These are phyloP conservation scores for Drosophila persimilis DNA, from an alignment of 1,140 invertebrate species.

Conservation along the genomic window DNA sequence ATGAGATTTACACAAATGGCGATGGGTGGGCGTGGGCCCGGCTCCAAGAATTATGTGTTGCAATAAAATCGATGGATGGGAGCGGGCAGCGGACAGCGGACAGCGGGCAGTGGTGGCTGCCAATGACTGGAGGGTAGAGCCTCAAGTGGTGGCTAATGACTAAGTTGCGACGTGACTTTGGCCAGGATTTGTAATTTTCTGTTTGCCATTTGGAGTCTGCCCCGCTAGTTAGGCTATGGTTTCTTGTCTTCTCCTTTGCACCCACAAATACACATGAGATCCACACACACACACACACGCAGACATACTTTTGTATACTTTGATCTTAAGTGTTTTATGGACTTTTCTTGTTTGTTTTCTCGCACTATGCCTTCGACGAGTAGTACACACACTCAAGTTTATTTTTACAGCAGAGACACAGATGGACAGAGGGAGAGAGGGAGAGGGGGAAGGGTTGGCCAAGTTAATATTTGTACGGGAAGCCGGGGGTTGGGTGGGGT, in stretches of 20 bases:
- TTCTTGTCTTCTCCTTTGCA: conserved; percentile 22
- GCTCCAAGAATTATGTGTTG: conserved; percentile 72
- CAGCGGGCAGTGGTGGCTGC: background rate
- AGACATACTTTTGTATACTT: conserved; percentile 22
- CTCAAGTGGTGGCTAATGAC: conserved; percentile 67
- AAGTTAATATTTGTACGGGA: conserved; percentile 6
- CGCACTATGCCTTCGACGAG: conserved; percentile 4
- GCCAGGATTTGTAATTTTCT: conserved; percentile 72
- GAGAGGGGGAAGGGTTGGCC: conserved; percentile 15
- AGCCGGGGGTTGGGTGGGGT: conserved; percentile 1
- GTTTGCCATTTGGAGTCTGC: conserved; percentile 32
- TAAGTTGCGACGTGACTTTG: conserved; percentile 73
- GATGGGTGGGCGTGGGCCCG: conserved; percentile 4
- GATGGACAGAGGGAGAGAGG: background rate
- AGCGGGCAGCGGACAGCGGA: background rate
- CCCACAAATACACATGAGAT: background rate
- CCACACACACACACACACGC: conserved; percentile 10
- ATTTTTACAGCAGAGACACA: conserved; percentile 57
- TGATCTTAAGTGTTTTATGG: conserved; percentile 81
- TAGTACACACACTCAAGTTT: conserved; percentile 31
- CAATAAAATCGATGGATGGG: conserved; percentile 73
- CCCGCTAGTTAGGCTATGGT: conserved; percentile 50
- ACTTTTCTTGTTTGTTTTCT: conserved; percentile 74
- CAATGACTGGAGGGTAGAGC: background rate
- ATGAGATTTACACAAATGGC: conserved; percentile 80